Conservation (phyloP, 2,113 vertebrate genomes). For the Crypturellus undulatus region DNA sequence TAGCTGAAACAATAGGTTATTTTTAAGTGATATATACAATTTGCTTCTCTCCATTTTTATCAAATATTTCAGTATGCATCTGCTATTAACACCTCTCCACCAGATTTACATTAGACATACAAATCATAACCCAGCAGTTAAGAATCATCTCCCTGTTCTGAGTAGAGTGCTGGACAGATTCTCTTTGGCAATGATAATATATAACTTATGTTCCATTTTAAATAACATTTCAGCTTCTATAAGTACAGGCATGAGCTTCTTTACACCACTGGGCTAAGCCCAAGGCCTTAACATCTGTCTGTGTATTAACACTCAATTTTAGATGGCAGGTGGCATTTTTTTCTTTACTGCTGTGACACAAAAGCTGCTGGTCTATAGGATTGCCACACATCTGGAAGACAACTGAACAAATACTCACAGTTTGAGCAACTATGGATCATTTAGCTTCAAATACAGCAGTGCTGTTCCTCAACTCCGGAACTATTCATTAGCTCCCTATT, state of each 20-base stretch:
- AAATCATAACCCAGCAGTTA: background rate
- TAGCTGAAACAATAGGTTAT: background rate
- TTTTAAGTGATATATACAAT: background rate
- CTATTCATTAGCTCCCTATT: background rate
- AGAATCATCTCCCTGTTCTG: background rate
- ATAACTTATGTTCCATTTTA: conserved; percentile 5
- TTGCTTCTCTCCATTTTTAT: background rate
- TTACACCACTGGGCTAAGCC: background rate
- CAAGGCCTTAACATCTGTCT: background rate
- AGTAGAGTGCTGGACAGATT: background rate
- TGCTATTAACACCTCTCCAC: conserved; percentile 8
- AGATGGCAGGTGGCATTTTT: background rate
- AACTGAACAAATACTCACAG: background rate
- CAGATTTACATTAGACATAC: background rate
- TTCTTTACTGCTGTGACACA: background rate
- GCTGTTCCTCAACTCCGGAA: background rate
- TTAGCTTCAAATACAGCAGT: background rate
- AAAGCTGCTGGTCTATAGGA: background rate
- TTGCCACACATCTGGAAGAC: background rate
- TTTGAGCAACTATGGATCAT: background rate
- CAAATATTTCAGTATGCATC: fast-evolving
- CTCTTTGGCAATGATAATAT: background rate
- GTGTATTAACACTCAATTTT: background rate
- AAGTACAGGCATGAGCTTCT: conserved; percentile 7
- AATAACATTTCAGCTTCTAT: background rate